Conservation (phyloP, 2,797 vertebrate genomes). For the Pempheris klunzingeri region DNA sequence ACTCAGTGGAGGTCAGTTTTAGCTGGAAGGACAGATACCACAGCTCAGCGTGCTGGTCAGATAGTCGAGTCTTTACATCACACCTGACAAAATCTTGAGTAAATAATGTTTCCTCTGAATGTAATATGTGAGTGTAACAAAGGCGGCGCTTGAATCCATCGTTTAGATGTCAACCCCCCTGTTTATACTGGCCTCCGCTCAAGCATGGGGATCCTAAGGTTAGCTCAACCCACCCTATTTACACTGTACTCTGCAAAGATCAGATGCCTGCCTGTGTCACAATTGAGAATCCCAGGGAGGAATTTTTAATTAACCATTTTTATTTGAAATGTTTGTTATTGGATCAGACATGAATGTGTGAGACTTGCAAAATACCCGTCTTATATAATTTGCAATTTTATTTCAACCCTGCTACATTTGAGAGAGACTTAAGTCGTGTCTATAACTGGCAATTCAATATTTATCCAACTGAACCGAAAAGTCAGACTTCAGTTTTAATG, state of each 20-base stretch:
- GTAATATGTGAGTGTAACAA: conserved; percentile 22
- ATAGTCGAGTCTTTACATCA: neutral
- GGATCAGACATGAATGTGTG: conserved; percentile 67
- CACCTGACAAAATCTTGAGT: neutral
- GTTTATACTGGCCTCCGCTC: conserved; percentile 69
- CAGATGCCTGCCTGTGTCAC: conserved; percentile 50
- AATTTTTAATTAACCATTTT: conserved; percentile 76
- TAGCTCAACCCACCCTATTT: conserved; percentile 78
- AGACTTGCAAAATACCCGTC: conserved; percentile 59
- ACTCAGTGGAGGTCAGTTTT: conserved; percentile 32
- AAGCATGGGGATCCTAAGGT: conserved; percentile 62
- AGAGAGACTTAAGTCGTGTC: conserved; percentile 61
- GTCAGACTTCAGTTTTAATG: conserved; percentile 61
- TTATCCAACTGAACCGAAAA: conserved; percentile 63
- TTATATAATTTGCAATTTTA: conserved; percentile 69
- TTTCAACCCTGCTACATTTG: conserved; percentile 52
- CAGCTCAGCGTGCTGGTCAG: conserved; percentile 17
- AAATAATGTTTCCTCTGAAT: conserved; percentile 6
- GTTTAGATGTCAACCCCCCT: conserved; percentile 47
- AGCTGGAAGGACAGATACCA: conserved; percentile 20
- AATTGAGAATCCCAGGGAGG: conserved; percentile 35
- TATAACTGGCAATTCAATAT: conserved; percentile 74
- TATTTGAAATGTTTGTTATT: conserved; percentile 72
- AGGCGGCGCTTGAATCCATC: conserved; percentile 5
- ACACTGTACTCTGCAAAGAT: conserved; percentile 75